Base-by-base conservation (phyloP, 2,888 invertebrate genomes). In the Cosmia pyralina region DNA sequence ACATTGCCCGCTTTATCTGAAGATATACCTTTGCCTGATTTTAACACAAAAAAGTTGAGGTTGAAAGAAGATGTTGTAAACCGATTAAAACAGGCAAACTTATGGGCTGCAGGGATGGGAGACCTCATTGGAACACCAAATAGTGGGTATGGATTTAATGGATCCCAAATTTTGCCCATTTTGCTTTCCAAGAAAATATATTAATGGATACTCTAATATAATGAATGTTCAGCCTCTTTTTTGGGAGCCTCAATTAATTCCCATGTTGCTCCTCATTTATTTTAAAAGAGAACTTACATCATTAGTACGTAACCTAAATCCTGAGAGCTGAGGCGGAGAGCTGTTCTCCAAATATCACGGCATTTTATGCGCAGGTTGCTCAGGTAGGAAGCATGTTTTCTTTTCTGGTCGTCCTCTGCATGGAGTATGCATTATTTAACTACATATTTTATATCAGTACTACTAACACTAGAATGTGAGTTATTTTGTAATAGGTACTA, bases 1-100 rank as follows among this genome's bases (percentile, higher is more conserved):
- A 82, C 28, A 38, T 75, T 86, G 0, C 84, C 87, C 79, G 11
- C 86, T 88, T 6, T 86, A 82, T 0, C 84, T 82, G 57, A 81
- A 63, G 86, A 87, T 6, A 72, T 72, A 0, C 57, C 84, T 34
- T 68, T 77, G 60, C 79, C 84, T 22, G 73, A 79, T n/a, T 62
- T 81, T 11, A 71, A 85, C 68, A 48, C 77, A 73, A 17, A 67
- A 59, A 44, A 79, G 66, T 1, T 69, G 3, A 79, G 60, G n/a
- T 44, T 85, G 4, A 80, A 60, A 22, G 57, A 79, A 57, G 50
- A 78, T 13, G 67, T 82, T 11, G 17, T 63, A 0, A 58, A 76
- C 19, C 44, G 34, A 4, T 34, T 72, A 3, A 38, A 73, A 8
- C 50, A 73, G 11, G 72, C 72, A 3, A 72, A 83, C 38, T 1